Evolutionary conservation across 2,113 vertebrate species (phyloP).

Genomic region (Sapayoa aenigma): DNA sequence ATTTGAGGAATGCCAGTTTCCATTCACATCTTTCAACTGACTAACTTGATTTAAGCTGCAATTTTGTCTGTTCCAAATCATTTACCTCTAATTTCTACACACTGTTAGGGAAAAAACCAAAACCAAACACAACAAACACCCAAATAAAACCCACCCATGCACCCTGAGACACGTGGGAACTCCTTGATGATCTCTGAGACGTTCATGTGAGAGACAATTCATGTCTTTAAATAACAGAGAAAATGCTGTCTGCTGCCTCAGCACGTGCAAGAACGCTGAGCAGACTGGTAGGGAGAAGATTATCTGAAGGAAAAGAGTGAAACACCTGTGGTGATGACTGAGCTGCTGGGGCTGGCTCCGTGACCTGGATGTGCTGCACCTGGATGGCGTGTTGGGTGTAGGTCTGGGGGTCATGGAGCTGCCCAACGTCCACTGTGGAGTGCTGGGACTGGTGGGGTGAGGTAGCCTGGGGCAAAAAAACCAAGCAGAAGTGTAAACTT

Average conservation of each 20-base stretch:
- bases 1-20: neutral
- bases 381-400: conserved; percentile 96
- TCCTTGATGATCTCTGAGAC: neutral
- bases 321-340: conserved; percentile 81
- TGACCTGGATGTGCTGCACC: conserved; percentile 96
- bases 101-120: fast-evolving
- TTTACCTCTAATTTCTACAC: neutral
- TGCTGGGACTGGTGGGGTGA: conserved; percentile 92
- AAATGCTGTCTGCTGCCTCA: neutral
- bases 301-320: neutral
- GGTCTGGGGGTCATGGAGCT: conserved; percentile 91
- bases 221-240: neutral
- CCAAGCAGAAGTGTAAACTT: neutral
- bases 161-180: neutral
- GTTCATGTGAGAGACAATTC: neutral
- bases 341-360: conserved; percentile 77
- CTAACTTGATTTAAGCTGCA: neutral
- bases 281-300: neutral
- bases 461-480: conserved; percentile 75
- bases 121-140: neutral
- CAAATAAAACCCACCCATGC: neutral
- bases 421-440: conserved; percentile 91
- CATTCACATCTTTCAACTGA: neutral
- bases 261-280: neutral
- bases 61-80: neutral